phyloP scores from a whole-genome alignment of 2,888 invertebrate genomes.

The Holacanthella duospinosa region DNA sequence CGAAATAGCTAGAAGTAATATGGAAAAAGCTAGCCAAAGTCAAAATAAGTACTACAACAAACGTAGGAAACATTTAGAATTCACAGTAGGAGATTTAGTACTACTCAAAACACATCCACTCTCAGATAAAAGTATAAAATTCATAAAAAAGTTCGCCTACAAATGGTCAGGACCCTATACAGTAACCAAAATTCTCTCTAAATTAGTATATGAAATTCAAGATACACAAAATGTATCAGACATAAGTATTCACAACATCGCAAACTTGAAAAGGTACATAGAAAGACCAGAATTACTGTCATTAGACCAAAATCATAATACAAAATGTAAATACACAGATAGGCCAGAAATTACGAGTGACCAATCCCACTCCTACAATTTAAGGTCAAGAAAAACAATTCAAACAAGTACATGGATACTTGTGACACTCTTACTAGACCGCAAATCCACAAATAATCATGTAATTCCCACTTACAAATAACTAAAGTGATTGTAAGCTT shows the following conservation, averaged over 20 bases:
- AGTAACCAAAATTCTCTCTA: background rate
- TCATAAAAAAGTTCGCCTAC: conserved; percentile 11
- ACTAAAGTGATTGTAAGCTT: too few species aligned
- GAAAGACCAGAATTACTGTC: too few species aligned
- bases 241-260: background rate
- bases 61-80: background rate
- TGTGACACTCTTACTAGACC: too few species aligned
- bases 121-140: conserved; percentile 12
- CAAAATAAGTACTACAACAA: conserved; percentile 17
- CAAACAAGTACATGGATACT: too few species aligned
- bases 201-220: background rate
- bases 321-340: too few species aligned
- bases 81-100: conserved; percentile 18
- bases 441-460: too few species aligned
- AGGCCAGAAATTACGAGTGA: too few species aligned
- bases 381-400: too few species aligned
- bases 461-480: too few species aligned
- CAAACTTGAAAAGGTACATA: background rate
- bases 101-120: conserved; percentile 15
- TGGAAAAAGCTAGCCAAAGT: conserved; percentile 8
- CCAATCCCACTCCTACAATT: too few species aligned
- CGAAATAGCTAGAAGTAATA: conserved; percentile 4
- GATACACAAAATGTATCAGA: background rate
- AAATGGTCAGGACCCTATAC: conserved; percentile 14
- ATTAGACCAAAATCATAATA: too few species aligned